Percentiles rank a stretch among this genome's conserved stretches.
phyloP scores from a whole-genome alignment of 2,888 invertebrate genomes.

The Drosophila paranaensis region DNA sequence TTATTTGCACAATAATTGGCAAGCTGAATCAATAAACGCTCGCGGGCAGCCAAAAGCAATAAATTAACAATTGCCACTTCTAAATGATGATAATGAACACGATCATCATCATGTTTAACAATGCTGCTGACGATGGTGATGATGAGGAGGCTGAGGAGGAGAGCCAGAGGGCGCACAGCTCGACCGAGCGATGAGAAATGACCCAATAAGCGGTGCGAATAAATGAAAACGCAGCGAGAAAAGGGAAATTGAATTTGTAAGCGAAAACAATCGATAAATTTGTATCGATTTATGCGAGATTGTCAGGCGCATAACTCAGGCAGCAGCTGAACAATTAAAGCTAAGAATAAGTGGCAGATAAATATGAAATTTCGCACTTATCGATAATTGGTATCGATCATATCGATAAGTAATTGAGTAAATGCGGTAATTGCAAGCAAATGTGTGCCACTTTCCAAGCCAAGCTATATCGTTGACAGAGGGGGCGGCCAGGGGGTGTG shows the following conservation, averaged over 20 bases:
- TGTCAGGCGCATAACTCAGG: constrained; percentile 6
- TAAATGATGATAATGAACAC: constrained; percentile 31
- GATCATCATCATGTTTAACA: constrained; percentile 9
- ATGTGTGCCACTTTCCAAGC: constrained; percentile 39
- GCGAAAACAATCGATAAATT: constrained; percentile 50
- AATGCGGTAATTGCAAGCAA: constrained; percentile 21
- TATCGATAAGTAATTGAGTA: constrained; percentile 21
- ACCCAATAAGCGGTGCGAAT: constrained; percentile 32
- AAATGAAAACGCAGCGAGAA: constrained; percentile 24
- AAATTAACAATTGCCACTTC: constrained; percentile 76
- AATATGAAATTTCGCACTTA: constrained; percentile 8
- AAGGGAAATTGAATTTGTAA: constrained; percentile 55
- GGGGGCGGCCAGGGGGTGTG: too few species aligned
- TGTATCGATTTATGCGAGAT: constrained; percentile 41
- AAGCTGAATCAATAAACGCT: constrained; percentile 79
- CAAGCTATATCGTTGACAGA: constrained; percentile 38
- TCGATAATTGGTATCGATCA: constrained; percentile 11
- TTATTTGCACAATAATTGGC: constrained; percentile 80
- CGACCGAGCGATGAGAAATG: constrained; percentile 41
- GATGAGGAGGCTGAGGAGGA: background rate
- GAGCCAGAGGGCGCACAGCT: background rate
- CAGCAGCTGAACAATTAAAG: background rate
- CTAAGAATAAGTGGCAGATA: background rate
- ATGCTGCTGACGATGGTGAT: constrained; percentile 2
- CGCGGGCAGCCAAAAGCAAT: constrained; percentile 67